A percentile compares a stretch with the other conserved stretches of the same genome.
Conservation (phyloP, 2,113 vertebrate species). For the Gallinago paraguaiae region DNA sequence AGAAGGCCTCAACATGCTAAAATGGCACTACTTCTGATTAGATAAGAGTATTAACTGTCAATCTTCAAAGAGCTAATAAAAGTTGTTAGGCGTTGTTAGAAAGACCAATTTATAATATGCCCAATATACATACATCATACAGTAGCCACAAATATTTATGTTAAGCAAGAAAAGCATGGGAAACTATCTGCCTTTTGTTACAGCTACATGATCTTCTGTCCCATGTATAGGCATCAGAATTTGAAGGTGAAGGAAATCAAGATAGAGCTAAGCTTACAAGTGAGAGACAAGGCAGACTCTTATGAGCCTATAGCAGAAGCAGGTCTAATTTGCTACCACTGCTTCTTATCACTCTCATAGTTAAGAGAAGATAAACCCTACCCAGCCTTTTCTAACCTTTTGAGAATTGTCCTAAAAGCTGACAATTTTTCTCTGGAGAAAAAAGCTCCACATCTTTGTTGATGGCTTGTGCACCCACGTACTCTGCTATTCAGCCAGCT, state of each 20-base stretch:
- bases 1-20: neutral
- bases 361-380: neutral
- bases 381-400: neutral
- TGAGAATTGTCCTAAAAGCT: neutral
- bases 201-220: neutral
- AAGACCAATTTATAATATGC: neutral
- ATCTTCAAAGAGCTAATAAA: neutral
- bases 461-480: neutral
- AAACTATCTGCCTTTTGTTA: neutral
- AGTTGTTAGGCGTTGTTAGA: neutral
- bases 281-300: neutral
- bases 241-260: neutral
- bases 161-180: neutral
- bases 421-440: neutral
- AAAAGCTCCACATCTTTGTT: neutral
- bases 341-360: neutral
- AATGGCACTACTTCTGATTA: neutral
- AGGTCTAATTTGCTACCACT: neutral
- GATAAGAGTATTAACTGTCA: neutral
- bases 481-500: neutral
- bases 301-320: neutral
- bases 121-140: neutral
- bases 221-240: neutral
- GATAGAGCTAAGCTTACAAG: neutral
- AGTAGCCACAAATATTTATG: neutral